A percentile compares a stretch with the other conserved stretches of the same genome.
These are phyloP conservation scores for Spodoptera littoralis DNA, from an alignment of 2,888 invertebrate genomes.

Conservation along the genomic window DNA sequence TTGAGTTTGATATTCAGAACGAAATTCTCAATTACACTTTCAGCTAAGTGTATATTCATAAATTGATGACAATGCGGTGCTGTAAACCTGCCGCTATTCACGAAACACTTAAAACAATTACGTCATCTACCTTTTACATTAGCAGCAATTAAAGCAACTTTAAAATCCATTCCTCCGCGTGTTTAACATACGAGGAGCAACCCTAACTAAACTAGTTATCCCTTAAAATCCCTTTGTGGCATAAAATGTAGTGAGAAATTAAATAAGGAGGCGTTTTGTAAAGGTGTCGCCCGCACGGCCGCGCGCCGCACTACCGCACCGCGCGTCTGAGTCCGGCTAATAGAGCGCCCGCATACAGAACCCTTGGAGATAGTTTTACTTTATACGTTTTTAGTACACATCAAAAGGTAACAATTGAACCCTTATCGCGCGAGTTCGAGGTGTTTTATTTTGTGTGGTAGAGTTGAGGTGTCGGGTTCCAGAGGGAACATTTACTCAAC, in stretches of 20 bases:
- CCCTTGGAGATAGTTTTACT: conserved; percentile 63
- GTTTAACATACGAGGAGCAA: conserved; percentile 33
- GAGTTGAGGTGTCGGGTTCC: conserved; percentile 38
- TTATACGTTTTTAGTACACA: conserved; percentile 63
- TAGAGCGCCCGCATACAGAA: conserved; percentile 65
- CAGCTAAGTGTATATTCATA: no score
- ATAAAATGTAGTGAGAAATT: conserved; percentile 79
- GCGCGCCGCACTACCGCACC: no score
- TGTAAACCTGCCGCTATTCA: not conserved
- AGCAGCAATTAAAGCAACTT: conserved; percentile 27
- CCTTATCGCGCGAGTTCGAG: conserved; percentile 50
- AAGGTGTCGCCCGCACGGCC: conserved; percentile 81
- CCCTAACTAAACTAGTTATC: conserved; percentile 69
- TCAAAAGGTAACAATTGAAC: conserved; percentile 67
- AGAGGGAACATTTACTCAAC: conserved; percentile 3
- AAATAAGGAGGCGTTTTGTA: conserved; percentile 81
- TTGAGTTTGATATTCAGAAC: no score
- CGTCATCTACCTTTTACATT: conserved; percentile 7
- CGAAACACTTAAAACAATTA: not conserved
- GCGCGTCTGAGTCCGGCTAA: conserved; percentile 43
- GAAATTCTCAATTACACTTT: no score
- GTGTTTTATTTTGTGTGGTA: conserved; percentile 49
- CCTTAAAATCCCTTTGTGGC: conserved; percentile 68
- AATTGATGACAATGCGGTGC: no score
- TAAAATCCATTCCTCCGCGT: conserved; percentile 35